Percentiles rank a stretch among this genome's conserved stretches.
Evolutionary conservation across 2,797 vertebrate genomes (phyloP).

Genomic region (Bovichtus diacanthus): DNA sequence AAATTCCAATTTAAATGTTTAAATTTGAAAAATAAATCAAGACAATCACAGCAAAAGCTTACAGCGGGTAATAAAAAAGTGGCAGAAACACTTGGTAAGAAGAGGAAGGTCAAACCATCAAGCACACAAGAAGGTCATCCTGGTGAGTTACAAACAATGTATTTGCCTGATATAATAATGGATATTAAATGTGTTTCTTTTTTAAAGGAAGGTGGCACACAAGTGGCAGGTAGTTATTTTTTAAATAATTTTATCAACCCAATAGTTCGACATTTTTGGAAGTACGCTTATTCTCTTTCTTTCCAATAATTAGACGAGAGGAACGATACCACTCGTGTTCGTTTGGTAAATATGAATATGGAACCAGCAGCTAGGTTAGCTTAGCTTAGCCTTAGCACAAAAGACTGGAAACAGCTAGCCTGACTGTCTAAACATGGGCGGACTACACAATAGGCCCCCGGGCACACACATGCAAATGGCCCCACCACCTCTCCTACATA

Average conservation of each 20-base stretch:
- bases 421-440: background rate
- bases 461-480: no score
- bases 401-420: background rate
- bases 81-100: background rate
- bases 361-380: background rate
- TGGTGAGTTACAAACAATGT: slow-evolving; percentile 5
- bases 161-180: background rate
- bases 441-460: no score
- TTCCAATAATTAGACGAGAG: background rate
- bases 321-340: background rate
- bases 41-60: background rate
- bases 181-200: background rate
- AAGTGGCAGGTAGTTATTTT: background rate
- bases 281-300: background rate
- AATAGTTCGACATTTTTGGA: no score
- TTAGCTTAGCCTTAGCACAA: background rate
- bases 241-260: no score
- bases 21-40: slow-evolving; percentile 10
- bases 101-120: background rate
- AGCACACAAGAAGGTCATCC: background rate
- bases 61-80: background rate
- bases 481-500: no score
- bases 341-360: background rate
- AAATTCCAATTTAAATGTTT: slow-evolving; percentile 20
- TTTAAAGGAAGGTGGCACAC: background rate